Evolutionary conservation across 2,888 invertebrate species (phyloP), one percentile per base, ranked within the genome.

Genomic region (Drosophila pegasa): DNA sequence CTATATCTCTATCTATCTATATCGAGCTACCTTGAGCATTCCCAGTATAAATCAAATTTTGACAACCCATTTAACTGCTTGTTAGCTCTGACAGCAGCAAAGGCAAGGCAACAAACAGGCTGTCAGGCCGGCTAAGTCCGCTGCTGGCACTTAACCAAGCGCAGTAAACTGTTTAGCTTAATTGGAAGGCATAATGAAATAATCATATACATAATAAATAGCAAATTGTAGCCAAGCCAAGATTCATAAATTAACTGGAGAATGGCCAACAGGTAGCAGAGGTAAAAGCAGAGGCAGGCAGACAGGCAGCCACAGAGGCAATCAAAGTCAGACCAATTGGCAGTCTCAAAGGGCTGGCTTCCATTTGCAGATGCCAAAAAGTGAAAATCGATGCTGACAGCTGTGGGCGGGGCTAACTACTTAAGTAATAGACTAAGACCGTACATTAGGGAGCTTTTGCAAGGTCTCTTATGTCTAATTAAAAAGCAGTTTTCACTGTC

Each of bases 401-500:
- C 41, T 18, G 27, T 38, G 20, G 16, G 29, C 9, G 29, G 3
- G n/a, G 16, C n/a, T 29, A 14, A 12, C 18, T 51, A 16, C 37
- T 18, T 18, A 54, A 51, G 71, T 57, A 64, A 54, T 47, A 73
- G 67, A 29, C 33, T 51, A 45, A 67, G 35, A 57, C 45, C 14
- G 45, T 31, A 8, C 52, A 47, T 40, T 29, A 12, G 72, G 59
- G 57, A 43, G 25, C 14, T 12, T n/a, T n/a, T n/a, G n/a, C n/a
- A n/a, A n/a, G 7, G 22, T 77, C 75, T 63, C 64, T n/a, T 57
- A 65, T 20, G 71, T 57, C 75, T 79, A 79, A 77, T 77, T 77
- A 77, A 68, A 75, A 70, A 50, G 22, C 40, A 57, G 37, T 18
- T 37, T 27, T 14, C 48, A 56, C 38, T 7, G 22, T 25, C 25